These are phyloP conservation scores for Rhyacophila evoluta DNA, from an alignment of 2,888 invertebrate species.

Conservation along the genomic window DNA sequence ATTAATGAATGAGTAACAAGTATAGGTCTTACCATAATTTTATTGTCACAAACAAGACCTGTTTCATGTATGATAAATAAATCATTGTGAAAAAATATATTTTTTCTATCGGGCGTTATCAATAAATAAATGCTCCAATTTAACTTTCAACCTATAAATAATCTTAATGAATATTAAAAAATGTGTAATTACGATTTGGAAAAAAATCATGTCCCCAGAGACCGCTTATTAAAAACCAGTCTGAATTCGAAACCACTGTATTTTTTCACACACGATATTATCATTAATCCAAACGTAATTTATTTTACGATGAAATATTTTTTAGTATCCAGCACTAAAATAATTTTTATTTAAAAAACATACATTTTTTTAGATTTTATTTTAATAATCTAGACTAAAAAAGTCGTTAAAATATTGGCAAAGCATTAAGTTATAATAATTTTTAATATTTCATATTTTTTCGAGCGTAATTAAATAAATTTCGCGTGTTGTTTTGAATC, in stretches of 20 bases:
- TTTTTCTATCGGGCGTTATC: slow-evolving; percentile 2
- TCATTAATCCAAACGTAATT: slow-evolving; percentile 9
- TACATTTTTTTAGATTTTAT: too few species aligned
- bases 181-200: background rate
- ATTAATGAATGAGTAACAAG: too few species aligned
- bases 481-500: too few species aligned
- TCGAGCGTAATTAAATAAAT: too few species aligned
- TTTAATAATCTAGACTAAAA: too few species aligned
- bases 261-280: slow-evolving; percentile 22
- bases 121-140: slow-evolving; percentile 13
- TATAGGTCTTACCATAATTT: background rate
- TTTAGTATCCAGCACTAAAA: too few species aligned
- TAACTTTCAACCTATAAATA: slow-evolving; percentile 24
- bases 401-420: too few species aligned
- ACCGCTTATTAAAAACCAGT: slow-evolving; percentile 22
- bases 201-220: slow-evolving; percentile 23
- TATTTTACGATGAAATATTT: slow-evolving; percentile 19
- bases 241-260: slow-evolving; percentile 10
- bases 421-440: too few species aligned
- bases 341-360: too few species aligned
- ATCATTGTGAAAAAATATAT: background rate
- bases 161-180: slow-evolving; percentile 13
- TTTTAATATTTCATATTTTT: too few species aligned
- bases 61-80: background rate
- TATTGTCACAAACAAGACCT: background rate